Base-by-base conservation (phyloP, 2,888 invertebrate genomes). In the Lepetodrilus schrolli region DNA sequence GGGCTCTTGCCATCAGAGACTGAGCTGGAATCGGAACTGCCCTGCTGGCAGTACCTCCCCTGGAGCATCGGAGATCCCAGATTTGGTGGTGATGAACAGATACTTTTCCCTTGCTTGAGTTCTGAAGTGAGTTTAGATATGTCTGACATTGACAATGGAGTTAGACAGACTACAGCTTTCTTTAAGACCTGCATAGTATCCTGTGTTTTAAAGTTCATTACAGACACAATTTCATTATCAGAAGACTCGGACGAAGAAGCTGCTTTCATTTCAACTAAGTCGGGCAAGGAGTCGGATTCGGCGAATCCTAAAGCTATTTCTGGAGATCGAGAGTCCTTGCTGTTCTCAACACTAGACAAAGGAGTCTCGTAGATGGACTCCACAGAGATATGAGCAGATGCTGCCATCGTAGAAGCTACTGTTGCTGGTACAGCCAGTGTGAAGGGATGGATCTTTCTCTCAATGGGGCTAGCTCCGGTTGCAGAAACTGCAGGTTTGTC, bases 111-210 rank as follows among this genome's bases (percentile, higher is more conserved):
- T 34, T 49, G 36, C 17, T 23, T 66, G 47, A 34, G 17, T 34
- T 20, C 47, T 13, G 49, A 50, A 65, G 43, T 49, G 1, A 70
- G 49, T 43, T 38, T 74, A 1, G 68, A 51, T 26, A 83, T 82
- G 65, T 83, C 83, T 37, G 74, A 66, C 20, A 75, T 38, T 20
- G 81, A 76, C 26, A 82, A 50, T 10, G 81, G 78, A 51, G 78
- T 78, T 2, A 81, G 73, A 66, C 80, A 80, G 4, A 83, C 82
- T 34, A 81, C 76, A 47, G 82, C 84, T n/a, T 77, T 79, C 74
- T 80, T 82, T 23, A 48, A 49, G 20, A 65, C 48, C 7, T 38
- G 34, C 37, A 50, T 36, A 21, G 50, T 51, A 37, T 30, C 58
- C 13, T 69, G n/a, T 23, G 43, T 30, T 20, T 34, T 20, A n/a